Evolutionary conservation across 2,113 vertebrate genomes (phyloP).

Genomic region (Labrus mixtus): DNA sequence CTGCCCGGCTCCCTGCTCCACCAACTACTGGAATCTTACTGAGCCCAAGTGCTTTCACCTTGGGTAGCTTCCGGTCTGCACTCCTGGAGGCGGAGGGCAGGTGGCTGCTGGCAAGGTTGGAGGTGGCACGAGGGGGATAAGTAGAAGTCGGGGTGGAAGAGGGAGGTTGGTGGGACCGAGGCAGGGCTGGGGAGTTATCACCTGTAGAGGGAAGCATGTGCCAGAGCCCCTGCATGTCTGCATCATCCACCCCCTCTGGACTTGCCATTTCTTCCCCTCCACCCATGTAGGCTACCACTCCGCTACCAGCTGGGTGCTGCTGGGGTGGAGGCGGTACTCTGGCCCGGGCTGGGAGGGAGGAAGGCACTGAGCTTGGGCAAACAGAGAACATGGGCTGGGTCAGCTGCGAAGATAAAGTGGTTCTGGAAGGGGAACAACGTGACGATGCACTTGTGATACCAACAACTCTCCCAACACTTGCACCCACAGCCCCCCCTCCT

Average conservation of each 20-base stretch:
- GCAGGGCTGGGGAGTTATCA: constrained; percentile 80
- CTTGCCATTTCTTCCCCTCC: constrained; percentile 99
- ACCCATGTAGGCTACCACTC: constrained; percentile 94
- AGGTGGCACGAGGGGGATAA: constrained; percentile 61
- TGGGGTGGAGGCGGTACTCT: constrained; percentile 67
- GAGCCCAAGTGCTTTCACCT: constrained; percentile 78
- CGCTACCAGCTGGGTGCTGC: constrained; percentile 86
- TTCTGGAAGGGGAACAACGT: constrained; percentile 73
- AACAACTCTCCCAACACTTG: constrained; percentile 54
- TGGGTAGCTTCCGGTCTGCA: constrained; percentile 71
- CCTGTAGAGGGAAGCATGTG: constrained; percentile 92
- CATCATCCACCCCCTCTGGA: constrained; percentile 94
- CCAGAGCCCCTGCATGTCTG: constrained; percentile 95
- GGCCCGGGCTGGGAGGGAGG: constrained; percentile 66
- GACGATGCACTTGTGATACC: constrained; percentile 31
- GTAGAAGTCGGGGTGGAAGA: constrained; percentile 80
- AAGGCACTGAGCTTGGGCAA: constrained; percentile 51
- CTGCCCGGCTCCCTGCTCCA: constrained; percentile 64
- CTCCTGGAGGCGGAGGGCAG: constrained; percentile 53
- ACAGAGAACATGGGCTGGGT: constrained; percentile 65
- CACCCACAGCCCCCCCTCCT: constrained; percentile 69
- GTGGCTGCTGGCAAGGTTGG: constrained; percentile 52
- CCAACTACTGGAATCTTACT: constrained; percentile 85
- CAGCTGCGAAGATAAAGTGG: constrained; percentile 62
- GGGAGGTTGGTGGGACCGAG: constrained; percentile 71